A percentile compares a stretch with the other conserved stretches of the same genome.
phyloP scores from a whole-genome alignment of 2,113 vertebrate species.

The Clarias magur region DNA sequence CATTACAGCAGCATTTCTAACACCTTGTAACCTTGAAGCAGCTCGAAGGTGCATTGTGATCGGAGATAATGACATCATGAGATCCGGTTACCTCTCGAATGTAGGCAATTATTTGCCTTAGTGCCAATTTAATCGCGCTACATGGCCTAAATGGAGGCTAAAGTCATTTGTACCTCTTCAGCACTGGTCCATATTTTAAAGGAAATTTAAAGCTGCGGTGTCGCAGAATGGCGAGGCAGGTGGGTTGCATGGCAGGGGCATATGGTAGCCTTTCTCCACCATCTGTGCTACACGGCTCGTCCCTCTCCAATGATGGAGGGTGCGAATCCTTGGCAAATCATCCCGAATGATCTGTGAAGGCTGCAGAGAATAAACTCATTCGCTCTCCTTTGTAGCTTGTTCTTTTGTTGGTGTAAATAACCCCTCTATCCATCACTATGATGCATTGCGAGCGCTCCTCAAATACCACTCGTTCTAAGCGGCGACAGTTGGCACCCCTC shows the following conservation, averaged over 20 bases:
- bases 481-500: slow-evolving; percentile 48
- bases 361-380: slow-evolving; percentile 46
- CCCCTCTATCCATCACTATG: slow-evolving; percentile 56
- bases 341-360: slow-evolving; percentile 41
- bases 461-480: slow-evolving; percentile 43
- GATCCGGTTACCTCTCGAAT: neutral
- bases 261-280: slow-evolving; percentile 42
- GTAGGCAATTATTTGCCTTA: neutral
- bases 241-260: slow-evolving; percentile 48
- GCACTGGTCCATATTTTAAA: slow-evolving; percentile 25
- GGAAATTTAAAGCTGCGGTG: slow-evolving; percentile 35
- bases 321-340: slow-evolving; percentile 53
- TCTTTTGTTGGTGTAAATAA: slow-evolving; percentile 58
- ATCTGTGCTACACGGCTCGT: slow-evolving; percentile 45
- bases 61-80: neutral
- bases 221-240: slow-evolving; percentile 37
- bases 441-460: slow-evolving; percentile 43
- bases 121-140: neutral
- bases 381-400: slow-evolving; percentile 51
- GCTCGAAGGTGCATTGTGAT: neutral
- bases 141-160: neutral
- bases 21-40: neutral
- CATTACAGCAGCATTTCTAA: neutral
- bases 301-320: slow-evolving; percentile 49
- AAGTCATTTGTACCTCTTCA: neutral